Conservation (phyloP, 2,797 vertebrate species). For the Astyanax mexicanus region DNA sequence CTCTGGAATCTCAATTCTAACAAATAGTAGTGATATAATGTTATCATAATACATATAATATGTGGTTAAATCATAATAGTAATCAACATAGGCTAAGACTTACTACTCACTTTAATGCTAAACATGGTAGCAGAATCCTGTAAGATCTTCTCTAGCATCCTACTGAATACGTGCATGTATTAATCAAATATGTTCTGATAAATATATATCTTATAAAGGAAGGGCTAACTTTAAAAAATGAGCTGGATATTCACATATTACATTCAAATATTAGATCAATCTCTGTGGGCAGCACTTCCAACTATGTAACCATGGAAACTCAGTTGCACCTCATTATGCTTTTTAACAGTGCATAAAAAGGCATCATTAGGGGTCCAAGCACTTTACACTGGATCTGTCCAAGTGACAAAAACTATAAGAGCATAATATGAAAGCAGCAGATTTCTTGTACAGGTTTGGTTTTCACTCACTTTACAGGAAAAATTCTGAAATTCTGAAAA, state of each 20-base stretch:
- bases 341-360: conserved; percentile 53
- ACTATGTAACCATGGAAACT: conserved; percentile 58
- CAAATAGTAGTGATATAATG: neutral
- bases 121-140: too few relatives aligned
- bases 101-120: too few relatives aligned
- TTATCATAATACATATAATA: neutral
- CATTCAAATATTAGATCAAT: conserved; percentile 8
- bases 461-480: neutral
- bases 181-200: neutral
- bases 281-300: conserved; percentile 13
- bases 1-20: neutral
- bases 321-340: conserved; percentile 38
- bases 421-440: neutral
- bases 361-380: conserved; percentile 25
- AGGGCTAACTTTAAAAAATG: neutral
- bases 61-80: too few relatives aligned
- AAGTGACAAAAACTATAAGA: neutral
- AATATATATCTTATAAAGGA: neutral
- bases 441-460: neutral
- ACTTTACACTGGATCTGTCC: neutral
- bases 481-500: too few relatives aligned
- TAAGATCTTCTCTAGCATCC: neutral
- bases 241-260: neutral
- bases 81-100: too few relatives aligned
- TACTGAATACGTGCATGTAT: neutral